These are phyloP conservation scores for Acrocyrtus sp. DNA, from an alignment of 2,888 invertebrate genomes.

Conservation along the genomic window DNA sequence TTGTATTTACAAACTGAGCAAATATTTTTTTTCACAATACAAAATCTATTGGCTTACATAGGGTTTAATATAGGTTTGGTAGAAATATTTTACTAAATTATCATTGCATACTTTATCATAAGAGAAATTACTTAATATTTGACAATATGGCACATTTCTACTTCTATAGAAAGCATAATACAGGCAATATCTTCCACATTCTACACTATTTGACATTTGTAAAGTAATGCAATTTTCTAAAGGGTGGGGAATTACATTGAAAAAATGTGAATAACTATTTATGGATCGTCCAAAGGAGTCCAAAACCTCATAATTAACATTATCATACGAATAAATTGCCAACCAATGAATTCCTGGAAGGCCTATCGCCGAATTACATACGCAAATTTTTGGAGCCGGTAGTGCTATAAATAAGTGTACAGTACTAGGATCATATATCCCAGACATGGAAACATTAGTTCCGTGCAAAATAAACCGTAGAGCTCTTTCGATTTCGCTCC, in stretches of 20 bases:
- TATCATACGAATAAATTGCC: not conserved
- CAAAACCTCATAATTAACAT: slow-evolving; percentile 5
- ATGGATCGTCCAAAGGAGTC: not conserved
- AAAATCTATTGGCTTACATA: too few relatives aligned
- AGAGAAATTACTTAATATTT: too few relatives aligned
- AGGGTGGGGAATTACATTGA: not conserved
- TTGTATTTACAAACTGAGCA: too few relatives aligned
- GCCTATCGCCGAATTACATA: not conserved
- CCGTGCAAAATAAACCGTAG: not conserved
- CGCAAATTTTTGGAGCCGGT: slow-evolving; percentile 2
- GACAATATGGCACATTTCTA: slow-evolving; percentile 6
- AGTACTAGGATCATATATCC: not conserved
- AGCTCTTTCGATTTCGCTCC: slow-evolving; percentile 1
- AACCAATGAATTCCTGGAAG: slow-evolving; percentile 14
- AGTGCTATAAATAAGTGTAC: not conserved
- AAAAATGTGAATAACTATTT: not conserved
- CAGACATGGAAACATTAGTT: not conserved
- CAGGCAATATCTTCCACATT: not conserved
- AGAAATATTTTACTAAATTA: too few relatives aligned
- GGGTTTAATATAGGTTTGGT: too few relatives aligned
- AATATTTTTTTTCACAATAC: too few relatives aligned
- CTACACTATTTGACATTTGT: not conserved
- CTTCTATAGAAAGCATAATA: slow-evolving; percentile 3
- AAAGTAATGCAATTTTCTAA: slow-evolving; percentile 9
- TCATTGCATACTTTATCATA: too few relatives aligned